phyloP scores from a whole-genome alignment of 1,140 invertebrate genomes.

The Vanessa atalanta region DNA sequence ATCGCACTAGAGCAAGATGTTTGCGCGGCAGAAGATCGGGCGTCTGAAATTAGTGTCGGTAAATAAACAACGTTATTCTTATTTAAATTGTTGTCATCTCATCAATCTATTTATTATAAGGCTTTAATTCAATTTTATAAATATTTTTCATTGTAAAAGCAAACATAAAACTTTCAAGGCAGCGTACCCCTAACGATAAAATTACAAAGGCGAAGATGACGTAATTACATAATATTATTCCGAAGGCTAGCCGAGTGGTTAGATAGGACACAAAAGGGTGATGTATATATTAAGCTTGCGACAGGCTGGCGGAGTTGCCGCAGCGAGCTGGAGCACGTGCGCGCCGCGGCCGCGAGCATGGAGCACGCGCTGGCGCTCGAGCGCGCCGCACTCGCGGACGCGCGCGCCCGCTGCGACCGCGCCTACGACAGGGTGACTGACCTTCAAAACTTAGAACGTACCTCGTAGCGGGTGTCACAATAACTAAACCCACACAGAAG shows the following conservation, averaged over 20 bases:
- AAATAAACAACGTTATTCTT: conserved; percentile 11
- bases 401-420: conserved; percentile 47
- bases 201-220: too few species aligned
- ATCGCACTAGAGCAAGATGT: conserved; percentile 70
- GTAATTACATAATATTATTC: too few species aligned
- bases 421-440: conserved; percentile 45
- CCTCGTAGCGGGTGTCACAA: too few species aligned
- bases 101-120: too few species aligned
- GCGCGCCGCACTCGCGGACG: conserved; percentile 52
- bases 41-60: conserved; percentile 70
- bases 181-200: too few species aligned
- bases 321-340: conserved; percentile 64
- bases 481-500: too few species aligned
- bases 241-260: too few species aligned
- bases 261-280: too few species aligned
- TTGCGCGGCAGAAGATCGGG: conserved; percentile 60
- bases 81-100: neutral
- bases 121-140: too few species aligned
- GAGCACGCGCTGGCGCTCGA: conserved; percentile 46
- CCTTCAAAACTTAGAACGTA: too few species aligned
- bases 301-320: conserved; percentile 70
- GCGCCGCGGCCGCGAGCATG: conserved; percentile 49
- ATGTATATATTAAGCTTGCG: neutral
- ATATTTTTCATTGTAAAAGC: too few species aligned
- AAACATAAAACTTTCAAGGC: too few species aligned